A percentile compares a stretch with the other conserved stretches of the same genome.
These are phyloP conservation scores for Pollenia labialis DNA, from an alignment of 2,888 invertebrate genomes.

Conservation along the genomic window DNA sequence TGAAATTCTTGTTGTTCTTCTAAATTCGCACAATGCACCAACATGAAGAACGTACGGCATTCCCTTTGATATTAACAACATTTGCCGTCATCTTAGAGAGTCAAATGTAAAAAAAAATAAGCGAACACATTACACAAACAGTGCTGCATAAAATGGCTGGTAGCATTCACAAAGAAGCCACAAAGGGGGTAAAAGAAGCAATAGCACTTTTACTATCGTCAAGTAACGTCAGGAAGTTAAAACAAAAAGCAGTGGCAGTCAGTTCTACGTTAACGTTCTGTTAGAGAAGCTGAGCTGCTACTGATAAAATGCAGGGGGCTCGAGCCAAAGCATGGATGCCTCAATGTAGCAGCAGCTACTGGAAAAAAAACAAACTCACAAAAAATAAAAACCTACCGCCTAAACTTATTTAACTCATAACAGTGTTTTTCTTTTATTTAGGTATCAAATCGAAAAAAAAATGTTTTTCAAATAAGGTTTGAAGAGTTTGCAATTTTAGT, in stretches of 20 bases:
- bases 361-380: neutral
- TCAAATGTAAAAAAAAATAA: slow-evolving; percentile 50
- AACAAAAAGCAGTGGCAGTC: slow-evolving; percentile 56
- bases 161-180: slow-evolving; percentile 46
- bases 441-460: neutral
- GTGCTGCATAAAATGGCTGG: neutral
- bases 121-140: slow-evolving; percentile 1
- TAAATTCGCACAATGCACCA: slow-evolving; percentile 64
- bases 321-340: slow-evolving; percentile 5
- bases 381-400: neutral
- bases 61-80: slow-evolving; percentile 69
- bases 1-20: slow-evolving; percentile 30
- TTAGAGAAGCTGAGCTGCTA: slow-evolving; percentile 16
- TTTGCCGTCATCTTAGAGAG: slow-evolving; percentile 64
- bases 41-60: slow-evolving; percentile 67
- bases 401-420: slow-evolving; percentile 41
- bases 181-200: slow-evolving; percentile 13
- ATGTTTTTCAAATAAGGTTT: neutral
- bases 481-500: slow-evolving; percentile 21
- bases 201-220: slow-evolving; percentile 72
- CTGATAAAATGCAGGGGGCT: slow-evolving; percentile 10
- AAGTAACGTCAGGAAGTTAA: slow-evolving; percentile 50
- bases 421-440: neutral
- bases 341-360: slow-evolving; percentile 41
- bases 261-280: slow-evolving; percentile 38